Evolutionary conservation across 2,888 invertebrate species (phyloP).

Genomic region (Mactromeris polynyma): DNA sequence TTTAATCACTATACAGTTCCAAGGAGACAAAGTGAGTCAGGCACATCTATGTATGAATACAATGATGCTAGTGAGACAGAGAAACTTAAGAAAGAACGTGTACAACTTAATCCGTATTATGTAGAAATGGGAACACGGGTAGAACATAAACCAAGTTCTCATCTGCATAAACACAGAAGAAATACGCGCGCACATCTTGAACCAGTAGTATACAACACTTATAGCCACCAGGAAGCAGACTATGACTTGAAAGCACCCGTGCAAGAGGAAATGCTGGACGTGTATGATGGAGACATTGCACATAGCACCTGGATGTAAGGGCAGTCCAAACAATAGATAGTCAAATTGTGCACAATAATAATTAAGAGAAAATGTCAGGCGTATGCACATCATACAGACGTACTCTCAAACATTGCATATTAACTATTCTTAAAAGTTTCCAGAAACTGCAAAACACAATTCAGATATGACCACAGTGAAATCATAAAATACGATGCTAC

Average conservation of each 20-base stretch:
- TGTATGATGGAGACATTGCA: background rate
- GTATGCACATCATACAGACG: no score
- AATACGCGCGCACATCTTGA: background rate
- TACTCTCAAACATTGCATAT: no score
- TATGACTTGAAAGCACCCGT: background rate
- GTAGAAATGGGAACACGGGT: slow-evolving; percentile 1
- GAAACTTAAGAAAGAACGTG: background rate
- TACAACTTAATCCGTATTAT: slow-evolving; percentile 29
- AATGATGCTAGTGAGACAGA: background rate
- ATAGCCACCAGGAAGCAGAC: background rate
- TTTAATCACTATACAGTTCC: slow-evolving; percentile 10
- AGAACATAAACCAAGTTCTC: background rate
- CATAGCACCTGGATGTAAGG: background rate
- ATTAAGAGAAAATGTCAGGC: no score
- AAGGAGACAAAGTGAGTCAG: slow-evolving; percentile 15
- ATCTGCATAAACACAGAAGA: background rate
- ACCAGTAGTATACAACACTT: background rate
- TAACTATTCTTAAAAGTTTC: no score
- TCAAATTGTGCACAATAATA: no score
- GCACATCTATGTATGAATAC: background rate
- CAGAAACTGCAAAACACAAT: no score
- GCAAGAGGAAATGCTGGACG: background rate
- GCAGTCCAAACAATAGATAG: no score
- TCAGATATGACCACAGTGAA: no score
- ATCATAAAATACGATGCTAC: no score